Percentiles rank a stretch among this genome's conserved stretches.
Evolutionary conservation across 2,888 invertebrate species (phyloP).

Genomic region (Drosophila incognita): DNA sequence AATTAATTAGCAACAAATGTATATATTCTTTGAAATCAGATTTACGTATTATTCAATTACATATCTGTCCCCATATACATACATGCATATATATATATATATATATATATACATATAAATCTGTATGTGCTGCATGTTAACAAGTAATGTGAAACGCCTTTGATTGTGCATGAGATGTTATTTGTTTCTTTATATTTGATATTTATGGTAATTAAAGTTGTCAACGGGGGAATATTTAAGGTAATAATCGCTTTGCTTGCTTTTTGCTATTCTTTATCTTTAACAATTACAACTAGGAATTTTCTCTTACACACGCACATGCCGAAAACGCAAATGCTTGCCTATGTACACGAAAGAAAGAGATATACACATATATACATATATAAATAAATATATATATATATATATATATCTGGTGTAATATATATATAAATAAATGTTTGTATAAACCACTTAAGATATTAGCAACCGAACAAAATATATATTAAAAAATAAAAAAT

Average conservation of each 20-base stretch:
- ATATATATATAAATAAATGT: constrained; percentile 7
- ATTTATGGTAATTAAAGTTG: constrained; percentile 39
- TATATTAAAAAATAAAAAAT: neutral
- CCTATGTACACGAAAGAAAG: constrained; percentile 62
- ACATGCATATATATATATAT: neutral
- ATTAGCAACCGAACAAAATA: constrained; percentile 23
- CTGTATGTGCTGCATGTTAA: constrained; percentile 1
- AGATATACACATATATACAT: constrained; percentile 7
- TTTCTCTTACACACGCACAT: constrained; percentile 39
- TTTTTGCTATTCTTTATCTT: constrained; percentile 50
- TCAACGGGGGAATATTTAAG: constrained; percentile 57
- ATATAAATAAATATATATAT: constrained; percentile 11
- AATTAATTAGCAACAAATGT: neutral
- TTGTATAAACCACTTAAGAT: constrained; percentile 37
- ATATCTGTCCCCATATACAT: neutral
- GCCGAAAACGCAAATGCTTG: constrained; percentile 52
- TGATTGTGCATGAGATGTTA: constrained; percentile 22
- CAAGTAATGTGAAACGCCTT: constrained; percentile 8
- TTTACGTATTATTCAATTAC: constrained; percentile 8
- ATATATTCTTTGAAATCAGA: constrained; percentile 4
- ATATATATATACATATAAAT: neutral
- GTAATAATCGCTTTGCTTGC: constrained; percentile 21
- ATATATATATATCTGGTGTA: constrained; percentile 2
- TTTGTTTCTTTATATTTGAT: constrained; percentile 45
- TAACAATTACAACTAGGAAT: constrained; percentile 74